Base-by-base conservation (phyloP, 1,140 invertebrate species). In the Probaryconus sp. region DNA sequence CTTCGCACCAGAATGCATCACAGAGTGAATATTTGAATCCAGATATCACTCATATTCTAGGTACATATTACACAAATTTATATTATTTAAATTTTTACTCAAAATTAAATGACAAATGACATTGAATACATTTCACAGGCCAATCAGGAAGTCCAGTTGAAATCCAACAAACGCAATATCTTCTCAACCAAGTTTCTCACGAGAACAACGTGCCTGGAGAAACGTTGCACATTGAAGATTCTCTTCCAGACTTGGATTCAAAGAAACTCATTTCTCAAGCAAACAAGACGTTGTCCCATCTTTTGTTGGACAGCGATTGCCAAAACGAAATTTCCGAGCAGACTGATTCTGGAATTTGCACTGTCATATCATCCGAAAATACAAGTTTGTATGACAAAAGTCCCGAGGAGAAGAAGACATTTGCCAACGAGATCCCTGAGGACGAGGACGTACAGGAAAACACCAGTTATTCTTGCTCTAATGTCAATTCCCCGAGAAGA, bases 331-430 rank as follows among this genome's bases (percentile, higher is more conserved):
- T 89, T n/a, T 89, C 86, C 17, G 90, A 91, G 21, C 91, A 92
- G 1, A 90, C 86, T 0, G 92, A 93, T 79, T 93, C 92, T 0
- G 92, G 92, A 0, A 91, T 93, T 30, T 92, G 91, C 68, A 93
- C 92, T 0, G 85, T 88, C 0, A 84, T 88, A 45, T 88, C 87
- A 0, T 88, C 86, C 0, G 92, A 93, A 80, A 93, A 92, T 50
- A 92, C 92, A 3, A 93, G 92, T 77, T 81, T 93, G 0, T 88
- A 87, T 26, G 87, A 88, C 24, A 88, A 88, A 18, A 88, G 86
- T 63, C 87, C 87, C 0, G 87, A 88, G 18, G 87, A 87, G 30
- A 87, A 84, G 51, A 87, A 84, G 10, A 82, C 65, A 2, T 88
- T 87, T 28, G 79, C 71, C 0, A 81, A 81, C 10, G 83, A 86